Evolutionary conservation across 2,888 invertebrate genomes (phyloP).

Genomic region (Busseola fusca): DNA sequence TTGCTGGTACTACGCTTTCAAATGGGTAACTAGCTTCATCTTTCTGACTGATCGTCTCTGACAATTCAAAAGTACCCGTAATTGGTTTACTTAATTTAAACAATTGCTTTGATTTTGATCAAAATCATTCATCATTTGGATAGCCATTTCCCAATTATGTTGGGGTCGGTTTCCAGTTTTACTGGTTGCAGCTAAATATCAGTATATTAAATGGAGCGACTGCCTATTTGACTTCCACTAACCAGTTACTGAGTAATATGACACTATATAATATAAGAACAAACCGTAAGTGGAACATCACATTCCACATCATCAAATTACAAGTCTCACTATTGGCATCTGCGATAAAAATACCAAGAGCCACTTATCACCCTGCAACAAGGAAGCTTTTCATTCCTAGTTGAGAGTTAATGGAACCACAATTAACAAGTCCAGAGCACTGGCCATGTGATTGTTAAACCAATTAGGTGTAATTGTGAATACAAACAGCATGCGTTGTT

Average conservation of each 20-base stretch:
- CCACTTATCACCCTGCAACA: conserved; percentile 36
- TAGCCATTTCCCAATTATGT: background rate
- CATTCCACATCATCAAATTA: conserved; percentile 1
- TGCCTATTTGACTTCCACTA: background rate
- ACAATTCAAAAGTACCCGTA: background rate
- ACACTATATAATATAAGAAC: background rate
- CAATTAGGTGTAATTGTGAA: conserved; percentile 44
- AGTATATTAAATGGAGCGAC: background rate
- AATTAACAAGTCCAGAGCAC: conserved; percentile 49
- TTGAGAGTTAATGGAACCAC: conserved; percentile 25
- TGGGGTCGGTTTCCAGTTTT: background rate
- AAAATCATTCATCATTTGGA: background rate
- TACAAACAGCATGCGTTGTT: conserved; percentile 28
- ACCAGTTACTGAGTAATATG: background rate
- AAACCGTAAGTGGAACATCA: background rate
- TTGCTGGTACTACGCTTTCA: background rate
- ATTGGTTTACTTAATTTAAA: no score
- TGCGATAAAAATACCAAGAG: background rate
- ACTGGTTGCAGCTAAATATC: background rate
- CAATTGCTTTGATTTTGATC: background rate
- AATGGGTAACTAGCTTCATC: no score
- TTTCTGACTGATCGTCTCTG: no score
- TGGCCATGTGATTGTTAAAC: conserved; percentile 35
- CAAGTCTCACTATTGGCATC: background rate
- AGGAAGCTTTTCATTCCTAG: conserved; percentile 45